Conservation (phyloP, 2,113 vertebrate genomes). For the Rhea pennata region DNA sequence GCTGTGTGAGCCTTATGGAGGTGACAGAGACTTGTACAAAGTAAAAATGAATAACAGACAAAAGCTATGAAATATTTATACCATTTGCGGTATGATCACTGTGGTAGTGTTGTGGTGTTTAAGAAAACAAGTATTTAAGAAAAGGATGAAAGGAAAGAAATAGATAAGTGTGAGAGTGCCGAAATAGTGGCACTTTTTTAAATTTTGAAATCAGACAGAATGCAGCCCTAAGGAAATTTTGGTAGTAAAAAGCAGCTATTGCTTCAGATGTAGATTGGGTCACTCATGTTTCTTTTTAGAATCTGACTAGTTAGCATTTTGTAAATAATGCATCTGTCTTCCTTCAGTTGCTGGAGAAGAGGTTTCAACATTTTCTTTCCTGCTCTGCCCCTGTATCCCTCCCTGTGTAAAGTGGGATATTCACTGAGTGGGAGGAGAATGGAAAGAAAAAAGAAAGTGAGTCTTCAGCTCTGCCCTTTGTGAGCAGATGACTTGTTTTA, state of each 20-base stretch:
- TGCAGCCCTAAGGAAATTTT: background rate
- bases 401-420: background rate
- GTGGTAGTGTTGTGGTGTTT: background rate
- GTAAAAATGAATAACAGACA: background rate
- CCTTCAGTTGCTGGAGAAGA: background rate
- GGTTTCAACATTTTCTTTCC: background rate
- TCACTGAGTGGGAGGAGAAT: background rate
- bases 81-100: background rate
- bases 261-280: background rate
- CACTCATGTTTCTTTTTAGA: background rate
- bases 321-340: background rate
- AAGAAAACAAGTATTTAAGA: background rate
- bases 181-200: background rate
- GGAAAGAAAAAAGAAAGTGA: background rate
- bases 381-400: background rate
- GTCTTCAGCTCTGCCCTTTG: background rate
- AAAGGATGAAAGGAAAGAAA: background rate
- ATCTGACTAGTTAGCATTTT: background rate
- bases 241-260: background rate
- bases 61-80: background rate
- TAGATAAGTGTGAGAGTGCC: background rate
- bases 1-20: background rate
- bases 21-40: background rate
- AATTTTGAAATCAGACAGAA: background rate
- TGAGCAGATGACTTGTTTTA: background rate